phyloP scores from a whole-genome alignment of 2,113 vertebrate species.

The Chionis minor region DNA sequence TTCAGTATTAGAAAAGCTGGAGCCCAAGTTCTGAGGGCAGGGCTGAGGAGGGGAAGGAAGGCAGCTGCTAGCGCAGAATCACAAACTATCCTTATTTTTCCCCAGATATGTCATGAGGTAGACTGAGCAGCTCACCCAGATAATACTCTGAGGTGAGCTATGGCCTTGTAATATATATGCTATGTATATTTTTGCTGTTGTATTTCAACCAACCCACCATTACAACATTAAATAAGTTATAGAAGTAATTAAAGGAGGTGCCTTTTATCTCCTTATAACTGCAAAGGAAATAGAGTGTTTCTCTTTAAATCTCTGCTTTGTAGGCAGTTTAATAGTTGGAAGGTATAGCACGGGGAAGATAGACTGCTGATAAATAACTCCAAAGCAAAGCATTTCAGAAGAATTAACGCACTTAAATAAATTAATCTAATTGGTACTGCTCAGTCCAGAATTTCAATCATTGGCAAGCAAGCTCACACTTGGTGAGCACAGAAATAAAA shows the following conservation, averaged over 20 bases:
- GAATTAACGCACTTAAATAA: constrained; percentile 10
- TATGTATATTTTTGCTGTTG: neutral
- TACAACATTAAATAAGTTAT: neutral
- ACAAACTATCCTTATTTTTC: neutral
- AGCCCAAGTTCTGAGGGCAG: neutral
- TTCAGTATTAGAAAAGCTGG: neutral
- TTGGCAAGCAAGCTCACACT: neutral
- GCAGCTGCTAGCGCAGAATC: neutral
- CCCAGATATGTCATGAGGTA: neutral
- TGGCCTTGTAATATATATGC: neutral
- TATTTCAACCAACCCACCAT: neutral
- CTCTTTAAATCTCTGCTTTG: neutral
- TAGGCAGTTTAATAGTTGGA: neutral
- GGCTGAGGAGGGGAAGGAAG: neutral
- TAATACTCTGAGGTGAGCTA: neutral
- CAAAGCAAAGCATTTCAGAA: constrained; percentile 7
- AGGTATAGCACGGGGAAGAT: neutral
- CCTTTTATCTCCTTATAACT: neutral
- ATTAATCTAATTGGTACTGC: constrained; percentile 4
- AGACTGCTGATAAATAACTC: neutral
- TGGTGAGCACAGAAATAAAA: neutral
- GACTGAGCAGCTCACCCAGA: neutral
- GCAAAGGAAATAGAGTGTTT: neutral
- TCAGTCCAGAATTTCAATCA: neutral
- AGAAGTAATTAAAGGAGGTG: neutral